Conservation (phyloP, 2,797 vertebrate species). For the Tangara arthus region DNA sequence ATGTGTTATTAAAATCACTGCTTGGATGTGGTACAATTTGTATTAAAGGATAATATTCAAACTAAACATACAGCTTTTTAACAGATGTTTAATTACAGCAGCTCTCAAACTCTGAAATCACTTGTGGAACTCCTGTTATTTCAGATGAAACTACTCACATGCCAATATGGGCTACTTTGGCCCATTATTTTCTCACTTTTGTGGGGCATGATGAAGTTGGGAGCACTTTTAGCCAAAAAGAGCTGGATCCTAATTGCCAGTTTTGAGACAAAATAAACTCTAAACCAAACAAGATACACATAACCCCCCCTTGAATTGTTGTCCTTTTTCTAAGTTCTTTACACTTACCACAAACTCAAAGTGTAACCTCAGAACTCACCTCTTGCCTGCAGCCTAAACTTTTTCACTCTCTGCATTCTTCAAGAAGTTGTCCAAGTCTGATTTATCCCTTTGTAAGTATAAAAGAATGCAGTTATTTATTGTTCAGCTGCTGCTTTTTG, state of each 20-base stretch:
- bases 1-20: slow-evolving; percentile 71
- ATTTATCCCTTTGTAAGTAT: slow-evolving; percentile 12
- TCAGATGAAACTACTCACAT: slow-evolving; percentile 56
- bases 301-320: fast-evolving
- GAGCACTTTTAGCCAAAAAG: not conserved
- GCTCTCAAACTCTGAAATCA: slow-evolving; percentile 50
- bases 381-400: not conserved
- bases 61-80: slow-evolving; percentile 73
- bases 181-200: not conserved
- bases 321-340: not conserved
- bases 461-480: slow-evolving; percentile 7
- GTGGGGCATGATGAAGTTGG: not conserved
- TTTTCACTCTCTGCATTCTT: not conserved
- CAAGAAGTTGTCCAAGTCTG: not conserved
- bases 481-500: not conserved
- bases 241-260: not conserved
- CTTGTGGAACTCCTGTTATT: slow-evolving; percentile 62
- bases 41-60: slow-evolving; percentile 64
- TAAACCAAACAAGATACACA: not conserved
- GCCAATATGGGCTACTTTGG: slow-evolving; percentile 18
- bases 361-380: not conserved
- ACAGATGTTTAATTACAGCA: slow-evolving; percentile 75
- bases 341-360: not conserved
- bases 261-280: not conserved
- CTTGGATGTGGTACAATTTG: slow-evolving; percentile 67